Base-by-base conservation (phyloP, 2,888 invertebrate species). In the Criorhina ranunculi region DNA sequence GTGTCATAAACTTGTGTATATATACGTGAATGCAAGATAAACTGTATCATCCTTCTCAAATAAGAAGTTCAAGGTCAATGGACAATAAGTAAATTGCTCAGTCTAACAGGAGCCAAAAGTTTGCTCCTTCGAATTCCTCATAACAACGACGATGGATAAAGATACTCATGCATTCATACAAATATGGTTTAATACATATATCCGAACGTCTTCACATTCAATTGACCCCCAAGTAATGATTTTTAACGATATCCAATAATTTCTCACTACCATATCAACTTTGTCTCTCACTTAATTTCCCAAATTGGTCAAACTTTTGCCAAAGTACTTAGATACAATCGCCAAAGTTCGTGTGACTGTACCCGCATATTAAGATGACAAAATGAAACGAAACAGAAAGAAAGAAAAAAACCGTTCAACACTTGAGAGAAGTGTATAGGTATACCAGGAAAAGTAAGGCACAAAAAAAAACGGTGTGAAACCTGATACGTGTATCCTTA, bases 251-350 rank as follows among this genome's bases (percentile, higher is more conserved):
- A 55, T 72, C 72, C 64, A 64, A 81, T 81, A 49, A 75, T 33
- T 64, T 76, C 62, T 33, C 64, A 64, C 62, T 57, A 46, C 55
- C 33, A 49, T 76, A 51, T 49, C 24, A 76, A 81, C 69, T 81
- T 70, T 64, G 37, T 77, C 66, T 42, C 53, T 53, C 72, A 67
- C 77, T 76, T 82, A 72, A 59, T 66, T 59, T 12, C 53, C 46
- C 35, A 60, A 77, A 64, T 53, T 72, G 53, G 53, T 15, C 44
- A 73, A 82, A 73, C 64, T 77, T 82, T 15, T 46, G 11, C 46
- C n/a, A 72, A 82, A 66, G 72, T 72, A 66, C 82, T 77, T 77
- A 82, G 77, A 66, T 72, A 46, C 17, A 77, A 82, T 82, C 77
- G 64, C 82, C 64, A 82, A 82, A 82, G 53, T 82, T 80, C 44